Evolutionary conservation across 2,888 invertebrate genomes (phyloP).

Genomic region (Apodemia arnacis): DNA sequence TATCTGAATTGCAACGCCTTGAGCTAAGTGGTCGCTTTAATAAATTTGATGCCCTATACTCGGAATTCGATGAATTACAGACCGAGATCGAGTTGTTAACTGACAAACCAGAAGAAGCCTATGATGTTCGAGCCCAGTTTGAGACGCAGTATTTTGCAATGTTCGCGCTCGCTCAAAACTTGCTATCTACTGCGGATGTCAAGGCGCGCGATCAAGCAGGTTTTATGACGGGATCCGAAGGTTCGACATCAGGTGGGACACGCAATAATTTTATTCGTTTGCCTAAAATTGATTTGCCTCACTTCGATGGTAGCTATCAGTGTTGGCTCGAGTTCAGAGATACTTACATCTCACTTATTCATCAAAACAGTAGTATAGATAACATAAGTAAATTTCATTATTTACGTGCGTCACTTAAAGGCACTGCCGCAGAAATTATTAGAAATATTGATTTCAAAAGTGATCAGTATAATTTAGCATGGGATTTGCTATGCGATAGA

Average conservation of each 20-base stretch:
- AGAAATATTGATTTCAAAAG: background rate
- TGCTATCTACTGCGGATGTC: background rate
- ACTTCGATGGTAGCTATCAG: background rate
- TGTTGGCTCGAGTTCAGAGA: background rate
- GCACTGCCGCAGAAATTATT: background rate
- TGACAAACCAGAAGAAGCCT: slow-evolving; percentile 5
- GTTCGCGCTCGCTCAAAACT: background rate
- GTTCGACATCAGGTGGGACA: background rate
- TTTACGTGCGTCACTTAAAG: background rate
- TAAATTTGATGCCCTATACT: slow-evolving; percentile 14
- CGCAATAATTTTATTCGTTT: background rate
- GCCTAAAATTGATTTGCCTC: background rate
- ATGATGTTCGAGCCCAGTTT: background rate
- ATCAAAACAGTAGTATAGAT: background rate
- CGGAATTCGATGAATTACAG: slow-evolving; percentile 27
- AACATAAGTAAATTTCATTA: background rate
- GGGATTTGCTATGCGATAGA: background rate
- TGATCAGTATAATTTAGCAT: background rate
- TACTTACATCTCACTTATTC: background rate
- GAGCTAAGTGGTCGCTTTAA: slow-evolving; percentile 19
- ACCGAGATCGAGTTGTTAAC: background rate
- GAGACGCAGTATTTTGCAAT: background rate
- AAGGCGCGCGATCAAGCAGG: background rate
- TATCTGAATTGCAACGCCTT: background rate
- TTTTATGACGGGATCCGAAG: slow-evolving; percentile 8